Percentiles rank a stretch among this genome's conserved stretches.
Evolutionary conservation across 2,888 invertebrate genomes (phyloP).

Genomic region (Epiblema foenella): DNA sequence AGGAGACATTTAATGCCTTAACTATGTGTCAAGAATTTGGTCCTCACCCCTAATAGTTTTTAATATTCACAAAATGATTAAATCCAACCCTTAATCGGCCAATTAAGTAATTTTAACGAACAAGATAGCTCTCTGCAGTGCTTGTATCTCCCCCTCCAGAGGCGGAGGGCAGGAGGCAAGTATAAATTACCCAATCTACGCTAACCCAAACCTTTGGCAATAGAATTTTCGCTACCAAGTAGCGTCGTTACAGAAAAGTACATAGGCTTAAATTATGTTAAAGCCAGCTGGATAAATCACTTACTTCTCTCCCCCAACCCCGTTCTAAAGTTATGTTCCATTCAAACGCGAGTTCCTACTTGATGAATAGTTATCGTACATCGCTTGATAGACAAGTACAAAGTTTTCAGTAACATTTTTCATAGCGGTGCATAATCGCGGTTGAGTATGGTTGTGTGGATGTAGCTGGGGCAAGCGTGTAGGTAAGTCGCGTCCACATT

Average conservation of each 20-base stretch:
- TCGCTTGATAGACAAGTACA: slow-evolving; percentile 55
- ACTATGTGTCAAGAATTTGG: no score
- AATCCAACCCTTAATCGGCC: slow-evolving; percentile 74
- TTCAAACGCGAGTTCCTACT: slow-evolving; percentile 35
- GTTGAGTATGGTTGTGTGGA: slow-evolving; percentile 23
- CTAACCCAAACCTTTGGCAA: slow-evolving; percentile 78
- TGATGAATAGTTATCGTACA: slow-evolving; percentile 44
- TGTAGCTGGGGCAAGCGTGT: slow-evolving; percentile 51
- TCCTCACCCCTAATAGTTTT: no score
- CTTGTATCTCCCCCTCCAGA: slow-evolving; percentile 64
- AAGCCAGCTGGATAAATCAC: slow-evolving; percentile 67
- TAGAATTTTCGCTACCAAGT: slow-evolving; percentile 76
- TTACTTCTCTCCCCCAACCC: slow-evolving; percentile 51
- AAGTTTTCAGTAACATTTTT: slow-evolving; percentile 68
- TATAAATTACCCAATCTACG: slow-evolving; percentile 84
- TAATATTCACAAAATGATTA: slow-evolving; percentile 66
- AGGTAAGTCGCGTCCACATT: slow-evolving; percentile 80
- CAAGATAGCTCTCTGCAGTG: slow-evolving; percentile 69
- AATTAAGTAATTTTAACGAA: slow-evolving; percentile 80
- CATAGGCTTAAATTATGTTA: slow-evolving; percentile 72
- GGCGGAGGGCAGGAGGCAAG: slow-evolving; percentile 72
- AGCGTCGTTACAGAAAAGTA: slow-evolving; percentile 75
- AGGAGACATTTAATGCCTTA: no score
- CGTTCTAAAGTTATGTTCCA: slow-evolving; percentile 35
- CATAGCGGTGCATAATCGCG: slow-evolving; percentile 74